Percentiles rank a stretch among this genome's conserved stretches.
These are phyloP conservation scores for Euthynnus affinis DNA, from an alignment of 2,797 vertebrate genomes.

Conservation along the genomic window DNA sequence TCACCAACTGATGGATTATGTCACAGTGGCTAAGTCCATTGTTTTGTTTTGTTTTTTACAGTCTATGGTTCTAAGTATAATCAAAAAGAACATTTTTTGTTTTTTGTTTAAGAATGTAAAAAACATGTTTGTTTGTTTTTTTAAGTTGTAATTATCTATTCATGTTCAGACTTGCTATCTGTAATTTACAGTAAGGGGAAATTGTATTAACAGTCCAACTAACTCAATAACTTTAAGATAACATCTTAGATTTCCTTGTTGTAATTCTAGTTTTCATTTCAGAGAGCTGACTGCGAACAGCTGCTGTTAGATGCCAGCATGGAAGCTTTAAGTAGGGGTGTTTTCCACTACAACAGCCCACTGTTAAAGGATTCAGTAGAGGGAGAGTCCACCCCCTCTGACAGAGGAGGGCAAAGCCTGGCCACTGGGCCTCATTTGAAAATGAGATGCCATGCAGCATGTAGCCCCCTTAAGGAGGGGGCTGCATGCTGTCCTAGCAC, in stretches of 20 bases:
- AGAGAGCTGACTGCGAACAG: not conserved
- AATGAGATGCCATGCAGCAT: not conserved
- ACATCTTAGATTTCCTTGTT: not conserved
- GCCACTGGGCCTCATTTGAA: slow-evolving; percentile 42
- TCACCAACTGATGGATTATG: no score
- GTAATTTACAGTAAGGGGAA: not conserved
- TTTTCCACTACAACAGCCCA: slow-evolving; percentile 29
- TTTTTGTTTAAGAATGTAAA: not conserved
- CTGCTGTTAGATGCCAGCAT: slow-evolving; percentile 32
- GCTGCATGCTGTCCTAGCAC: not conserved
- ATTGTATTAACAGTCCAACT: not conserved
- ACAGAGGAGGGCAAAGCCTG: slow-evolving; percentile 39
- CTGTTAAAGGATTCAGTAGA: slow-evolving; percentile 40
- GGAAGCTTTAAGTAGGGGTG: slow-evolving; percentile 33
- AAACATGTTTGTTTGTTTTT: no score
- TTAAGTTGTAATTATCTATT: not conserved
- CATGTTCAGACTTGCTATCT: not conserved
- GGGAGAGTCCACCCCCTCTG: slow-evolving; percentile 23
- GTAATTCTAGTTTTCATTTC: slow-evolving; percentile 18
- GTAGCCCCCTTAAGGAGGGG: slow-evolving; percentile 34
- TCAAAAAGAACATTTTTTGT: not conserved
- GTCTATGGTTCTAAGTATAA: no score
- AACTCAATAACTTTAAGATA: not conserved
- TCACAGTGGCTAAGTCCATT: no score
- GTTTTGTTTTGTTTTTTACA: no score